A percentile compares a stretch with the other conserved stretches of the same genome.
Evolutionary conservation across 1,140 invertebrate species (phyloP).

Genomic region (Cotesia typhae): DNA sequence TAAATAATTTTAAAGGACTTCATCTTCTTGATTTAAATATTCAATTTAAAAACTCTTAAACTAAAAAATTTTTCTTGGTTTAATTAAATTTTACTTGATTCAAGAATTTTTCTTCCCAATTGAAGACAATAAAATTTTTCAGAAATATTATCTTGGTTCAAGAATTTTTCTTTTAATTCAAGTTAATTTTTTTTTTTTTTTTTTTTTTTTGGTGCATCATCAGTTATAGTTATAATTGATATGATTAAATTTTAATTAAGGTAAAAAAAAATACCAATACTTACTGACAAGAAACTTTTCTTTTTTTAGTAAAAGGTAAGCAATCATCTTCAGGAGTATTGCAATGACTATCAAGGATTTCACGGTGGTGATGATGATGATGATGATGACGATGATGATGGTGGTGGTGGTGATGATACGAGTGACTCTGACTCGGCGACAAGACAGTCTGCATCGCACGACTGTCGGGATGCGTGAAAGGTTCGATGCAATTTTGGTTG

Average conservation of each 20-base stretch:
- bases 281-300: slow-evolving; percentile 59
- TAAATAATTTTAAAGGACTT: background rate
- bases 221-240: slow-evolving; percentile 1
- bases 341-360: slow-evolving; percentile 40
- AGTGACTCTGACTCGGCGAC: slow-evolving; percentile 51
- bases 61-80: background rate
- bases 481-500: background rate
- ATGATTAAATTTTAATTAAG: background rate
- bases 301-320: slow-evolving; percentile 47
- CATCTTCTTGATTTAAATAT: too few species aligned
- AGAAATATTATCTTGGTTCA: too few species aligned
- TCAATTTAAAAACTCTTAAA: background rate
- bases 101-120: too few species aligned
- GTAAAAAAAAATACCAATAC: slow-evolving; percentile 37
- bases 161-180: too few species aligned
- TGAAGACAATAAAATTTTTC: too few species aligned
- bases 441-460: slow-evolving; percentile 36
- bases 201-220: background rate
- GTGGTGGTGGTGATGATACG: slow-evolving; percentile 49
- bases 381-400: slow-evolving; percentile 48
- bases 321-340: slow-evolving; percentile 47
- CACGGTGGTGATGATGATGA: slow-evolving; percentile 51
- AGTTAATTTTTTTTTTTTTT: background rate
- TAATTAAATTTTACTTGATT: too few species aligned
- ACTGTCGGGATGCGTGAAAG: background rate